phyloP scores from a whole-genome alignment of 1,140 invertebrate species.

The Bombus soroeensis region DNA sequence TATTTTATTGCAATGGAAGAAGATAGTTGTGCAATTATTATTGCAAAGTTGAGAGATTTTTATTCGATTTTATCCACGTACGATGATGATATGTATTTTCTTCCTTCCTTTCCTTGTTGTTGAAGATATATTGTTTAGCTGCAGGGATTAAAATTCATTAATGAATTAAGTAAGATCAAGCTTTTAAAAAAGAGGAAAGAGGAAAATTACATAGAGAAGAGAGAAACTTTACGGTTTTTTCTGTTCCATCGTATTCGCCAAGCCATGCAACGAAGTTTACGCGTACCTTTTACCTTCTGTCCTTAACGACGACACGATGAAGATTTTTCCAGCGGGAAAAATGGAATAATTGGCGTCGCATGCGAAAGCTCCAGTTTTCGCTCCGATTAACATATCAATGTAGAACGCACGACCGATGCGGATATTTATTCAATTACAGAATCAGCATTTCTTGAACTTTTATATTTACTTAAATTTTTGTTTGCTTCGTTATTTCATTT shows the following conservation, averaged over 20 bases:
- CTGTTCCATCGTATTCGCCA: neutral
- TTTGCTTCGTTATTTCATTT: neutral
- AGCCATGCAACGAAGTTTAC: neutral
- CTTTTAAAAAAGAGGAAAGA: neutral
- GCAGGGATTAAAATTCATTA: neutral
- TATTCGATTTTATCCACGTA: neutral
- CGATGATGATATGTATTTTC: neutral
- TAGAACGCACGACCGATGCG: neutral
- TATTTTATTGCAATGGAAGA: neutral
- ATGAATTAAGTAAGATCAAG: neutral
- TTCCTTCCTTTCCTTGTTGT: neutral
- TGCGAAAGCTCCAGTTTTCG: neutral
- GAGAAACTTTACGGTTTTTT: neutral
- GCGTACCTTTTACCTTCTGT: neutral
- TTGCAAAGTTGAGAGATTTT: neutral
- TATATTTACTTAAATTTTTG: neutral
- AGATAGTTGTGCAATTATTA: neutral
- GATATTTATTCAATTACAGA: neutral
- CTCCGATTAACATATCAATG: constrained; percentile 17
- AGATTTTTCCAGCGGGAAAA: neutral
- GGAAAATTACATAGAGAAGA: no score
- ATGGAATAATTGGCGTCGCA: neutral
- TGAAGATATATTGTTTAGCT: neutral
- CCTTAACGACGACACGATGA: neutral
- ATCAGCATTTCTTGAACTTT: neutral